Evolutionary conservation across 2,888 invertebrate genomes (phyloP).

Genomic region (Euphydryas editha): DNA sequence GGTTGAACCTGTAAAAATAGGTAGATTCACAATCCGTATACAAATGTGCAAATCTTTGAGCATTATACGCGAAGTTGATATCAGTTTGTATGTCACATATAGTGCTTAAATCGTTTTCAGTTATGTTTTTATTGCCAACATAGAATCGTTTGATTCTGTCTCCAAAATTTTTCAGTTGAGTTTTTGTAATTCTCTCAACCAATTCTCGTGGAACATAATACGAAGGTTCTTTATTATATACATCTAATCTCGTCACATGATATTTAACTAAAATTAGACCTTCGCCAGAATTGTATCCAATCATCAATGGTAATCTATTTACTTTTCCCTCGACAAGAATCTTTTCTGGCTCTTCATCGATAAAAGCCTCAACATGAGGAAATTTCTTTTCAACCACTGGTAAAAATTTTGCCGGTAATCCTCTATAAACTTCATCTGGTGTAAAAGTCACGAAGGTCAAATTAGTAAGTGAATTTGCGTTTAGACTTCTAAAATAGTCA

Average conservation of each 20-base stretch:
- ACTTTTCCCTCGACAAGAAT: conserved; percentile 51
- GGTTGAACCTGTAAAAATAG: conserved; percentile 63
- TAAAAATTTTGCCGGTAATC: conserved; percentile 56
- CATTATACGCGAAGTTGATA: conserved; percentile 55
- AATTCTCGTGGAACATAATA: conserved; percentile 58
- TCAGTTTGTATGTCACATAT: conserved; percentile 54
- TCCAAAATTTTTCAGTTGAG: conserved; percentile 53
- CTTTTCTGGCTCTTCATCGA: conserved; percentile 54
- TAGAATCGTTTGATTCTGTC: conserved; percentile 58
- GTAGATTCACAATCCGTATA: conserved; percentile 49
- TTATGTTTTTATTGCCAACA: conserved; percentile 51
- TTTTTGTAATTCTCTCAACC: conserved; percentile 46
- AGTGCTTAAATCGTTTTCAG: conserved; percentile 45
- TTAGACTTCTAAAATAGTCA: conserved; percentile 48
- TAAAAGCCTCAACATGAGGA: conserved; percentile 52
- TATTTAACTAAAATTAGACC: conserved; percentile 53
- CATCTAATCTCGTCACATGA: conserved; percentile 48
- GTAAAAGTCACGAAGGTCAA: conserved; percentile 52
- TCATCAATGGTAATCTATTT: conserved; percentile 57
- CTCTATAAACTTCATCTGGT: conserved; percentile 56
- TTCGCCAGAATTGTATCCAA: conserved; percentile 65
- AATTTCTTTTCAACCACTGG: conserved; percentile 64
- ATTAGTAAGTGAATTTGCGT: conserved; percentile 53
- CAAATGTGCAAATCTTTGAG: conserved; percentile 57
- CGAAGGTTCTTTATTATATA: conserved; percentile 53